phyloP scores from a whole-genome alignment of 2,888 invertebrate species.

The Heliconius hortense region DNA sequence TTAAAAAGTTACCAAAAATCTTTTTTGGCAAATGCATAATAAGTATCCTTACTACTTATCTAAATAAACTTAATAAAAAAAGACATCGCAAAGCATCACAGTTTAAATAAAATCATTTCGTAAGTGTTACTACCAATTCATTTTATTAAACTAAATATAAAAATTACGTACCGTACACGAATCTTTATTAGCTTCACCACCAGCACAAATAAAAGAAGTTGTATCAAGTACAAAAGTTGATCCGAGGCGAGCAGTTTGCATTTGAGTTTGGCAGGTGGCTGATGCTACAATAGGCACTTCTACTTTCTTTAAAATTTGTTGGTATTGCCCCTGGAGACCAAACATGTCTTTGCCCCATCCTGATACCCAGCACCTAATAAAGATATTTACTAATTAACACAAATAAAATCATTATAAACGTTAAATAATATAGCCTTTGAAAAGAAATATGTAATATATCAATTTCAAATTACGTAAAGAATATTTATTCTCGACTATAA shows the following conservation, averaged over 20 bases:
- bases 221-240: constrained; percentile 83
- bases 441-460: background rate
- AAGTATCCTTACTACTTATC: too few species aligned
- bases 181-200: constrained; percentile 88
- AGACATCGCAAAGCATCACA: background rate
- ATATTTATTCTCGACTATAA: too few species aligned
- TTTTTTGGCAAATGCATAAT: background rate
- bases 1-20: background rate
- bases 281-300: constrained; percentile 87
- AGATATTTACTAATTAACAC: background rate
- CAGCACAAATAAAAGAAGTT: constrained; percentile 89
- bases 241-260: constrained; percentile 86
- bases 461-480: background rate
- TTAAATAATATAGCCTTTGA: background rate
- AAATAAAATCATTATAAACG: background rate
- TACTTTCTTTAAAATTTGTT: constrained; percentile 88
- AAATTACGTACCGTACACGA: constrained; percentile 86
- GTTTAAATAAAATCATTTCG: background rate
- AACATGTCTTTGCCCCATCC: constrained; percentile 95
- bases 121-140: background rate
- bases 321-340: constrained; percentile 78
- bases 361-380: constrained; percentile 83
- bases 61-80: background rate
- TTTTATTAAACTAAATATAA: background rate
- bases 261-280: constrained; percentile 83